Conservation (phyloP, 2,113 vertebrate genomes). For the Trochalopteron elliotii region DNA sequence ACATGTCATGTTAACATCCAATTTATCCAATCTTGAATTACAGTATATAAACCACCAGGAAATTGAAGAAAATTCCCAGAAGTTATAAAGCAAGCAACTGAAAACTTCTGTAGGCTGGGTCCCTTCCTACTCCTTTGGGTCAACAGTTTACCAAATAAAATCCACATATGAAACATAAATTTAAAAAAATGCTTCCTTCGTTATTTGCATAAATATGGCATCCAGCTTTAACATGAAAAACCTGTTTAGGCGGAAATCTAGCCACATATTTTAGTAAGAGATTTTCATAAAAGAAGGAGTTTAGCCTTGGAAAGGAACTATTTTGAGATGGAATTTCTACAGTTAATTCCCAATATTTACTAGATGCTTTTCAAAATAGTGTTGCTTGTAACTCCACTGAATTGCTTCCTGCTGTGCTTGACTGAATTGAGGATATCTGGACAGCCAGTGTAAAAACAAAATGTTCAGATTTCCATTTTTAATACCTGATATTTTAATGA, state of each 20-base stretch:
- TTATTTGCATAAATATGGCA: not conserved
- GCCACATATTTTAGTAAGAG: not conserved
- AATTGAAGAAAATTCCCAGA: not conserved
- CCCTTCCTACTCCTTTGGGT: not conserved
- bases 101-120: not conserved
- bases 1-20: not conserved
- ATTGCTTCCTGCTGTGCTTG: not conserved
- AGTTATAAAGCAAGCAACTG: not conserved
- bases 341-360: not conserved
- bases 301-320: not conserved
- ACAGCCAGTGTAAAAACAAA: not conserved
- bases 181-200: fast-evolving
- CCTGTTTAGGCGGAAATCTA: not conserved
- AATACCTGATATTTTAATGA: not conserved
- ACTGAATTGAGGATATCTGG: not conserved
- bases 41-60: not conserved
- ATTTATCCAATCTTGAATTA: not conserved
- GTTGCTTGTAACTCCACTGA: not conserved
- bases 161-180: not conserved
- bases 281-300: not conserved
- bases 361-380: not conserved
- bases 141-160: not conserved
- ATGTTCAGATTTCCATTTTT: not conserved
- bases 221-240: not conserved
- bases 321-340: not conserved